Base-by-base conservation (phyloP, 2,797 vertebrate genomes). In the Luscinia luscinia region DNA sequence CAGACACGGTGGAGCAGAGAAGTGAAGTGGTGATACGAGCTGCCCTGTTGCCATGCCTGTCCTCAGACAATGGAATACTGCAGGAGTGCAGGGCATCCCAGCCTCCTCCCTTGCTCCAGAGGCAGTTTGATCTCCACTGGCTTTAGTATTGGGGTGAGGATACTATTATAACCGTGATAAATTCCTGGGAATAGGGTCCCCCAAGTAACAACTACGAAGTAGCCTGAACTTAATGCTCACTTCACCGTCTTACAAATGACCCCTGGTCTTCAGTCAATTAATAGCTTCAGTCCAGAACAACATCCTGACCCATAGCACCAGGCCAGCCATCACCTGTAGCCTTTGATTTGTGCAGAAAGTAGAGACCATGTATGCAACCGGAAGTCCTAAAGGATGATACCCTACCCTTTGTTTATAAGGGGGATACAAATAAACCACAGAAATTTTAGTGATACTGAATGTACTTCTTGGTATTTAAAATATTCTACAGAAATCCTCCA, bases 301-400 rank as follows among this genome's bases (percentile, higher is more conserved):
- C 20, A 34, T 15, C 34, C 34, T 46, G n/a, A 59, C 51, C 41
- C 8, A 17, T 15, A 54, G 3, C 54, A 52, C 43, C 38, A 79
- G 34, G 38, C 10, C 43, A 89, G 28, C 54, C 58, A 51, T 15
- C 59, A 59, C 34, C 64, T 52, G 13, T 2, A 26, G 32, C 21
- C 72, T 85, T 54, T 27, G 41, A 61, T 46, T 59, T 30, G 4
- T 9, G 19, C 48, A 70, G 61, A 84, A 90, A 59, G 38, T 2
- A 67, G 13, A 75, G 26, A 43, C n/a, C 32, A 41, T 0, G 0
- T 15, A 27, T 3, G 12, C 22, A 51, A 48, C 3, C 1, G 4
- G 40, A 21, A 85, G 30, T 21, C 34, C 66, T 58, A 8, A 40
- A 77, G 68, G 86, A 70, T 36, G 41, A 26, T 0, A 6, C 0